A percentile compares a stretch with the other conserved stretches of the same genome.
Conservation (phyloP, 2,797 vertebrate species). For the Schizothorax lantsangensis region DNA sequence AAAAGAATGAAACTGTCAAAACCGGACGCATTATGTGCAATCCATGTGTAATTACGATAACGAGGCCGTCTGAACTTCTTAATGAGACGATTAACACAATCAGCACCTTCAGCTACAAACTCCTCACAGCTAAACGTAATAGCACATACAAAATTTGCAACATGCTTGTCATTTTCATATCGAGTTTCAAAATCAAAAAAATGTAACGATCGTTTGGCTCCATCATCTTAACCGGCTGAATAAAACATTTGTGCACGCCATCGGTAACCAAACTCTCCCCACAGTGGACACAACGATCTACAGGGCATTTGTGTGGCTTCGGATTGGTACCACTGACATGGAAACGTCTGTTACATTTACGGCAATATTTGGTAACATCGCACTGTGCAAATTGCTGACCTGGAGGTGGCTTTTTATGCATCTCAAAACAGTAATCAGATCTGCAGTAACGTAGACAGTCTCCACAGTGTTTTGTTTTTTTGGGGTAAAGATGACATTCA, state of each 20-base stretch:
- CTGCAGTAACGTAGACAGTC: too few relatives aligned
- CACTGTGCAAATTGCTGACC: too few relatives aligned
- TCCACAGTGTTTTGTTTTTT: too few relatives aligned
- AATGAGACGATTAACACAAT: background rate
- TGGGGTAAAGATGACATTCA: too few relatives aligned
- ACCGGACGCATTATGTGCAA: background rate
- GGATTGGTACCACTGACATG: too few relatives aligned
- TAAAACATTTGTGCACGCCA: background rate
- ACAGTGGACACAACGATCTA: too few relatives aligned
- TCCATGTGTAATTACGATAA: background rate
- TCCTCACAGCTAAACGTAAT: background rate
- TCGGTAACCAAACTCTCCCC: background rate
- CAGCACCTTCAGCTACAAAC: background rate
- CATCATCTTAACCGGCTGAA: background rate
- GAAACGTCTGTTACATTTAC: too few relatives aligned
- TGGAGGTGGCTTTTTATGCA: too few relatives aligned
- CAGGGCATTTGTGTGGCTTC: too few relatives aligned
- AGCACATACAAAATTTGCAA: background rate
- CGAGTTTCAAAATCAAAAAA: conserved; percentile 1
- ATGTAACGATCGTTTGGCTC: background rate
- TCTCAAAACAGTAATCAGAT: too few relatives aligned
- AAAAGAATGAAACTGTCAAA: conserved; percentile 17
- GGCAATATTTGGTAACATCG: too few relatives aligned
- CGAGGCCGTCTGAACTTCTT: background rate
- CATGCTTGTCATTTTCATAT: background rate